Percentiles rank a stretch among this genome's conserved stretches.
Evolutionary conservation across 1,140 invertebrate species (phyloP).

Genomic region (Heliconius congener): DNA sequence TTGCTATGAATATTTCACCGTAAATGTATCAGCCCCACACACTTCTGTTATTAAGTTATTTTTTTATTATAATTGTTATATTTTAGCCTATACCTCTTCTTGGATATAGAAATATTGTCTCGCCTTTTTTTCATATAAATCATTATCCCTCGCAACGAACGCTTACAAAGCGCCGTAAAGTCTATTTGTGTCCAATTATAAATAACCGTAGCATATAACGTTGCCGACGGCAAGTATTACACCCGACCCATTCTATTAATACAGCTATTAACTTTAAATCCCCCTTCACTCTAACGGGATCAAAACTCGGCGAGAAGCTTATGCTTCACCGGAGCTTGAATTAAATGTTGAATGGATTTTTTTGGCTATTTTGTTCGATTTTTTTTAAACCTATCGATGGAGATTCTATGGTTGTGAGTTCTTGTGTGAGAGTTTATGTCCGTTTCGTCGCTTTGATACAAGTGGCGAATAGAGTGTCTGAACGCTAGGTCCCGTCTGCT

Average conservation of each 20-base stretch:
- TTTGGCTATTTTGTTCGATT: background rate
- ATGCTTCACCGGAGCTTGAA: background rate
- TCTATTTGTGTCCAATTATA: conserved; percentile 5
- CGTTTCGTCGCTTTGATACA: too few relatives aligned
- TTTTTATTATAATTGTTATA: too few relatives aligned
- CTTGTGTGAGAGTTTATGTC: background rate
- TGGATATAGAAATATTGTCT: background rate
- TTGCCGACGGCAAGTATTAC: background rate
- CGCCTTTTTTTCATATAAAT: background rate
- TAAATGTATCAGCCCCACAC: too few relatives aligned
- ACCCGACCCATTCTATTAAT: conserved; percentile 6
- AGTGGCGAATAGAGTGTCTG: too few relatives aligned
- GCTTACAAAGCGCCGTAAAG: background rate
- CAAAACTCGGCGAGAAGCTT: conserved; percentile 3
- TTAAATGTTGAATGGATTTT: background rate
- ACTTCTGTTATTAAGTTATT: too few relatives aligned
- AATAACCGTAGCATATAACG: background rate
- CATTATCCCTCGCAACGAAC: background rate
- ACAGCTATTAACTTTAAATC: conserved; percentile 11
- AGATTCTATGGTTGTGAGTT: background rate
- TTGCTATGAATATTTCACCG: too few relatives aligned
- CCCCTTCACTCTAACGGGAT: background rate
- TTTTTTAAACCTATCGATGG: too few relatives aligned
- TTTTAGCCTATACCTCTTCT: too few relatives aligned
- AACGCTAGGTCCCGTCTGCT: too few relatives aligned